Evolutionary conservation across 1,140 invertebrate species (phyloP).

Genomic region (Dufourea novaeangliae): DNA sequence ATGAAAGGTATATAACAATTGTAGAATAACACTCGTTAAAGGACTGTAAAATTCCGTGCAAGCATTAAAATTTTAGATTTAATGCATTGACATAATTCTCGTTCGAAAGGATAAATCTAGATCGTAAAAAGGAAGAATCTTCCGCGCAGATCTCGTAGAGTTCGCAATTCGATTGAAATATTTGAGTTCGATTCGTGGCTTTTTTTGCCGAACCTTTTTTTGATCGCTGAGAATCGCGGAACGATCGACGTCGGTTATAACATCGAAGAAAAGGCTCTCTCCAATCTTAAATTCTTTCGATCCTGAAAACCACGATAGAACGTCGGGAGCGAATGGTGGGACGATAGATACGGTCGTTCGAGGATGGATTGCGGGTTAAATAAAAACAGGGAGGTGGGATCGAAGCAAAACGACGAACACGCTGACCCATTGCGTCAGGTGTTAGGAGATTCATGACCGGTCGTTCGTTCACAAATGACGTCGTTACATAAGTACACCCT

Average conservation of each 20-base stretch:
- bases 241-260: not conserved
- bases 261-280: not conserved
- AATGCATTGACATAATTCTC: too few relatives aligned
- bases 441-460: slow-evolving; percentile 61
- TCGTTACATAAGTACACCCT: slow-evolving; percentile 66
- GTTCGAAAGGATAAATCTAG: too few relatives aligned
- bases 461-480: slow-evolving; percentile 60
- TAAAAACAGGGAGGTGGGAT: slow-evolving; percentile 49
- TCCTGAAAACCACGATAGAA: slow-evolving; percentile 26
- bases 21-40: too few relatives aligned
- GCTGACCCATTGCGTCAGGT: slow-evolving; percentile 59
- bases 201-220: too few relatives aligned
- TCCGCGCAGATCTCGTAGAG: too few relatives aligned
- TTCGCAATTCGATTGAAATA: too few relatives aligned
- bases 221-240: not conserved
- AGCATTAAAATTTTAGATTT: too few relatives aligned
- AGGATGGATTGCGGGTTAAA: slow-evolving; percentile 52
- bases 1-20: too few relatives aligned
- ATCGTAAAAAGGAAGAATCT: too few relatives aligned
- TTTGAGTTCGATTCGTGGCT: too few relatives aligned
- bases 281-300: slow-evolving; percentile 8
- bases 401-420: slow-evolving; percentile 38
- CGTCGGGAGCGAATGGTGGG: slow-evolving; percentile 20
- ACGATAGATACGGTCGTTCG: slow-evolving; percentile 28
- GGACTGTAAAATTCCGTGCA: too few relatives aligned